Evolutionary conservation across 64 coral and sea anemone genomes (phyloP), one percentile per base, ranked within the genome.

Genomic region (Anthopleura sola): DNA sequence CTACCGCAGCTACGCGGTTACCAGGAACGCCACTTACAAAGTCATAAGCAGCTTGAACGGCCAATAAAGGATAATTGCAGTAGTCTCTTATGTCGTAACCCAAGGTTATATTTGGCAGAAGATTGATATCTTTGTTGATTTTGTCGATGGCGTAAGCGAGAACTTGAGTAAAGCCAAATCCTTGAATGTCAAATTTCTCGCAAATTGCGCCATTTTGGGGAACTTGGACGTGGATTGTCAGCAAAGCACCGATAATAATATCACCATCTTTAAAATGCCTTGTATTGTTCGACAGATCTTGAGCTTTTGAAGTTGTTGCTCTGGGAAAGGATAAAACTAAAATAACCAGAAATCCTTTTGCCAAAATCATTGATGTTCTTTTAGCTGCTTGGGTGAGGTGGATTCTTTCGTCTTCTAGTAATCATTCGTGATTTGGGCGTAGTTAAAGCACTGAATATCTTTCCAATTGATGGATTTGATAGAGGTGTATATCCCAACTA

Each of bases 81-180:
- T 82, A 88, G n/a, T 88, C 87, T 32, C 87, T 78, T 3, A 88
- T 82, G 50, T 88, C 87, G 24, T 88, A 88, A 9, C 87, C 87
- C 5, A 88, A 21, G 3, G 50, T 82, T 24, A 88, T 31, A 75
- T 69, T 62, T 18, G 36, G 78, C 10, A 88, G 78, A 0, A 88
- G n/a, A 37, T 78, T 60, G 16, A 20, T 15, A 80, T 88, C 86
- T 38, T 81, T 39, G 76, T 88, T 88, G 51, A 88, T 88, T 36
- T 81, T 80, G 11, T 88, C 86, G 37, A 88, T 62, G 37, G 86
- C 58, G 55, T 58, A 88, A 15, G 78, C 55, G 26, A 88, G 31
- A 12, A 78, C 86, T n/a, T 60, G 23, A 33, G 76, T 77, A 23
- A 51, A 40, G 9, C 47, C 76, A 24, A 88, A 55, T 0, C 76